Base-by-base conservation (phyloP, 2,888 invertebrate genomes). In the Altica lythri region DNA sequence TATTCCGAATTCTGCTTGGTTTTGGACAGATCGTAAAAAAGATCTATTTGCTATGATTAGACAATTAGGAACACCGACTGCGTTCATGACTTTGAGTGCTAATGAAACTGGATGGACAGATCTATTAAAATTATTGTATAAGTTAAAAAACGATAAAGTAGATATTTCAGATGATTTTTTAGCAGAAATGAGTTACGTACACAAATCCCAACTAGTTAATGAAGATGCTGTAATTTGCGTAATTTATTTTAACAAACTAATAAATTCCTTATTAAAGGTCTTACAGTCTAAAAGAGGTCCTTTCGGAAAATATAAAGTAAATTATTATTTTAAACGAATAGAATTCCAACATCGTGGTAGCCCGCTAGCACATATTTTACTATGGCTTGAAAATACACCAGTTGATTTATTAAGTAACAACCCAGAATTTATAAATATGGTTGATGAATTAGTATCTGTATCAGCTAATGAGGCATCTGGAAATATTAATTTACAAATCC, bases 341-440 rank as follows among this genome's bases (percentile, higher is more conserved):
- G 71, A 74, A 65, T 75, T 73, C 54, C 72, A 73, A 53, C 70
- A 72, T 58, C 60, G 68, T 25, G 74, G 70, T 27, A 72, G 72
- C 35, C 70, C 72, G n/a, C 73, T 67, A 32, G 51, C 49, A 27
- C 67, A 65, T 46, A 58, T 61, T 13, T 44, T 65, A 25, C 56
- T 64, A 69, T 76, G 75, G 75, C 61, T 75, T 12, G 63, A 73
- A 2, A 69, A 74, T 63, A 63, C 48, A 35, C 71, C 71, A 4
- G 6, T 38, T 58, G 43, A 57, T 43, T 40, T 65, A 55, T 55
- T 55, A 38, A 27, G 10, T 13, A 12, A 29, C 8, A n/a, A 27
- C 2, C 4, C 2, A 3, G 19, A 62, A 44, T 60, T 64, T 10
- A 64, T 71, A 3, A n/a, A 44, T 17, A 34, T 70, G 5, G 65